Conservation (phyloP, 30 jellyfish, hydroid and myxozoan genomes). For the Catostylus mosaicus region DNA sequence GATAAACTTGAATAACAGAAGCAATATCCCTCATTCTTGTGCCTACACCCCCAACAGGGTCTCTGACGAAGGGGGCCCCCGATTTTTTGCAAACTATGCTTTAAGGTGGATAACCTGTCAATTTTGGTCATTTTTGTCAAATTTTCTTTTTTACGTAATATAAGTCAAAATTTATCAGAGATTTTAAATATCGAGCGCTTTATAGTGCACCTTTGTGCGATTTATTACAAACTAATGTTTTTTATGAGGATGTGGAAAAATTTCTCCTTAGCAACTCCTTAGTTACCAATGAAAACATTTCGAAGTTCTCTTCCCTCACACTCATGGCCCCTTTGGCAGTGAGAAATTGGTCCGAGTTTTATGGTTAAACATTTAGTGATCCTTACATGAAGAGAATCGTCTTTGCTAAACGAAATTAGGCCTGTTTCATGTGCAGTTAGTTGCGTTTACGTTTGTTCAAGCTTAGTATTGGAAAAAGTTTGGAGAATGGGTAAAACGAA, state of each 20-base stretch:
- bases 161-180: not conserved
- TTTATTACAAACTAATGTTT: not conserved
- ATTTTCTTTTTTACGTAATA: not conserved
- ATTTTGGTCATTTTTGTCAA: not conserved
- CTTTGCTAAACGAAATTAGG: not conserved
- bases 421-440: not conserved
- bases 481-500: not conserved
- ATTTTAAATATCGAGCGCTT: not conserved
- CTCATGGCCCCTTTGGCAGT: not conserved
- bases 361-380: constrained; percentile 1
- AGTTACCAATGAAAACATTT: not conserved
- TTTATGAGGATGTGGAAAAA: not conserved
- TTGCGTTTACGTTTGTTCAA: not conserved
- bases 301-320: not conserved
- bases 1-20: no score
- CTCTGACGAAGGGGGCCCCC: no score
- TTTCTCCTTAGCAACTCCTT: not conserved
- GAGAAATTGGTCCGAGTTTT: not conserved
- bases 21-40: no score
- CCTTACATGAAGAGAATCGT: not conserved
- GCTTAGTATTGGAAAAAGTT: not conserved
- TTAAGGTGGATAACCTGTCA: constrained; percentile 1
- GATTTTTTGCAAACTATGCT: no score
- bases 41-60: no score
- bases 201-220: not conserved